phyloP scores from a whole-genome alignment of 2,113 vertebrate species.

The Chaetorhynchus papuensis region DNA sequence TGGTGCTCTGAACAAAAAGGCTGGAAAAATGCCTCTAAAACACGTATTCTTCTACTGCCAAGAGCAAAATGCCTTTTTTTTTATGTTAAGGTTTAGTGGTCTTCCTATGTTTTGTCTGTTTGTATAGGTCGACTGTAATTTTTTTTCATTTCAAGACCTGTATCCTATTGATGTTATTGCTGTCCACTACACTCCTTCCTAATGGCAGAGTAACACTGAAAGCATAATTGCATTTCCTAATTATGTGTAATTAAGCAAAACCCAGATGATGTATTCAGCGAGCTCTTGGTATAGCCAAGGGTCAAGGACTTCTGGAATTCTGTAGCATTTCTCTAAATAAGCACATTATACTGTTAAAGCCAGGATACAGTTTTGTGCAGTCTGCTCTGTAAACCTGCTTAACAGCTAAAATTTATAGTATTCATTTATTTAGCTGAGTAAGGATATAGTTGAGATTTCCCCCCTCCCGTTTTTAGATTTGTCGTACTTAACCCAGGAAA shows the following conservation, averaged over 20 bases:
- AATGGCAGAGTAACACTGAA: constrained; percentile 65
- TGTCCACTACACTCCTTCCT: constrained; percentile 68
- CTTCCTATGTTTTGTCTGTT: constrained; percentile 24
- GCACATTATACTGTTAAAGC: constrained; percentile 50
- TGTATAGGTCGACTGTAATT: constrained; percentile 17
- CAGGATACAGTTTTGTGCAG: constrained; percentile 52
- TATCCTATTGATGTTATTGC: constrained; percentile 17
- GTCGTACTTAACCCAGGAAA: constrained; percentile 68
- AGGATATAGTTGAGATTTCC: constrained; percentile 63
- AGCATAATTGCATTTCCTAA: constrained; percentile 78
- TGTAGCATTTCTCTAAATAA: constrained; percentile 73
- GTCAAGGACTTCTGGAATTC: constrained; percentile 77
- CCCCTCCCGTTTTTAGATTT: constrained; percentile 49
- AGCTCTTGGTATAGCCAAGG: constrained; percentile 71
- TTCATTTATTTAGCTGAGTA: constrained; percentile 75
- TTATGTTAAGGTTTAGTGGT: constrained; percentile 9
- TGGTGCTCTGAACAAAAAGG: constrained; percentile 29
- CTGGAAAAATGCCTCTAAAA: constrained; percentile 21
- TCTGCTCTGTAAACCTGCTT: constrained; percentile 61
- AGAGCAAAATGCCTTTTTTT: constrained; percentile 3
- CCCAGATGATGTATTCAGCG: constrained; percentile 76
- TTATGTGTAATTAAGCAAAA: constrained; percentile 82
- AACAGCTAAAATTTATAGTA: constrained; percentile 66
- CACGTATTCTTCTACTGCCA: not conserved
- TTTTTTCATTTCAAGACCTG: constrained; percentile 32